Evolutionary conservation across 2,113 vertebrate species (phyloP).

Genomic region (Pelodiscus sinensis): DNA sequence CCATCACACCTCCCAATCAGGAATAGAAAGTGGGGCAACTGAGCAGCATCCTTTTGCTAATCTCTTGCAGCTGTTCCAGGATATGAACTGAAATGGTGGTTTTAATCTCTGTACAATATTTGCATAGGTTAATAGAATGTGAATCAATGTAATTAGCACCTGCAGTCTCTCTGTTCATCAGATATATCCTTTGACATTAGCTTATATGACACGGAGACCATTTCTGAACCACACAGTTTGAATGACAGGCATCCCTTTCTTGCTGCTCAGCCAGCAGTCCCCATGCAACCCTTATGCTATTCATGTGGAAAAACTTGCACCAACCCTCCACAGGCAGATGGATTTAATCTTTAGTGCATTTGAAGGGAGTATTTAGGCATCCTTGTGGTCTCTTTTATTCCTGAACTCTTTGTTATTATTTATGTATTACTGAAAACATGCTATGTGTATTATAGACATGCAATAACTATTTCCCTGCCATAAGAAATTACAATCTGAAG

Average conservation of each 20-base stretch:
- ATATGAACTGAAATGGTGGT: neutral
- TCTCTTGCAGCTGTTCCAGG: neutral
- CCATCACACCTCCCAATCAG: neutral
- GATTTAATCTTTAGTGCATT: neutral
- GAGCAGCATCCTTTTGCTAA: neutral
- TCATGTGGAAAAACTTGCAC: neutral
- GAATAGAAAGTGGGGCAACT: neutral
- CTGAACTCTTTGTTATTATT: neutral
- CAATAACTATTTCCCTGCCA: neutral
- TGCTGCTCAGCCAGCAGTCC: neutral
- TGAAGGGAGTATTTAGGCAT: neutral
- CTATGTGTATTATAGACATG: neutral
- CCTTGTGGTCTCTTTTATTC: neutral
- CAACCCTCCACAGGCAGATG: neutral
- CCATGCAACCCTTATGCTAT: neutral
- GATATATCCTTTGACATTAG: neutral
- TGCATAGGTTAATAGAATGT: neutral
- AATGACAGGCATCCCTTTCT: neutral
- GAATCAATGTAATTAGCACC: neutral
- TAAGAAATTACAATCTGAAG: neutral
- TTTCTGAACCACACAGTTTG: neutral
- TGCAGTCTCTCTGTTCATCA: neutral
- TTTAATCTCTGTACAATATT: neutral
- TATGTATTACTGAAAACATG: neutral
- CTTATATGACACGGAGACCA: neutral